These are phyloP conservation scores for Schizopygopsis malacanthus DNA, from an alignment of 2,797 vertebrate species.

Conservation along the genomic window DNA sequence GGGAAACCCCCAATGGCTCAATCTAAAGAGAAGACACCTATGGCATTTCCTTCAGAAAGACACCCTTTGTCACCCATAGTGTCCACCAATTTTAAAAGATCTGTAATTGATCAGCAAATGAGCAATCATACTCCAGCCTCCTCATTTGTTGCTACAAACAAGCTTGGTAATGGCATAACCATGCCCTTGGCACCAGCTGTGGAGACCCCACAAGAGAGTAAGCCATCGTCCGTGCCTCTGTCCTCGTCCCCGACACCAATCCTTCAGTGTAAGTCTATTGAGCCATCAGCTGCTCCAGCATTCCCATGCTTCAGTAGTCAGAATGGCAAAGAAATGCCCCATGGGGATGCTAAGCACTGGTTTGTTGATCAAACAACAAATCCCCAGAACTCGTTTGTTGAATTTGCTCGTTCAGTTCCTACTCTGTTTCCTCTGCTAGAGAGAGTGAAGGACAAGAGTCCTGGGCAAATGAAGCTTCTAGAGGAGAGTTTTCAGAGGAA, in stretches of 20 bases:
- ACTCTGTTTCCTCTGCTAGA: slow-evolving; percentile 85
- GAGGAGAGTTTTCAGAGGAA: slow-evolving; percentile 92
- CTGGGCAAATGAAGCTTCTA: slow-evolving; percentile 86
- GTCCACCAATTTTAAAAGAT: slow-evolving; percentile 53
- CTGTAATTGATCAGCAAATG: slow-evolving; percentile 38
- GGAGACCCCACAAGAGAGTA: slow-evolving; percentile 64
- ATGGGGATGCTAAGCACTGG: slow-evolving; percentile 86
- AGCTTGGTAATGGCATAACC: slow-evolving; percentile 68
- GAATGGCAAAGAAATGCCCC: slow-evolving; percentile 85
- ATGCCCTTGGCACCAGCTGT: slow-evolving; percentile 66
- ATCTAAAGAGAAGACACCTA: slow-evolving; percentile 70
- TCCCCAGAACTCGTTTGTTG: slow-evolving; percentile 80
- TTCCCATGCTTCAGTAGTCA: slow-evolving; percentile 81
- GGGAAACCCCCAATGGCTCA: slow-evolving; percentile 50
- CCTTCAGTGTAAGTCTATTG: slow-evolving; percentile 85
- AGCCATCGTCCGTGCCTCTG: slow-evolving; percentile 73
- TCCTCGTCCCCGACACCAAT: slow-evolving; percentile 70
- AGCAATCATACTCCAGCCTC: slow-evolving; percentile 43
- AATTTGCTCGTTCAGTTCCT: slow-evolving; percentile 73
- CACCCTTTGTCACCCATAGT: slow-evolving; percentile 46
- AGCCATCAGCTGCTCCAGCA: slow-evolving; percentile 74
- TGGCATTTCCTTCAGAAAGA: slow-evolving; percentile 49
- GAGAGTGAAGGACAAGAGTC: slow-evolving; percentile 87
- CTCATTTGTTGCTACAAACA: slow-evolving; percentile 66
- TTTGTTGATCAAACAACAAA: slow-evolving; percentile 82